phyloP scores from a whole-genome alignment of 2,797 vertebrate species.

The Lepus townsendii region DNA sequence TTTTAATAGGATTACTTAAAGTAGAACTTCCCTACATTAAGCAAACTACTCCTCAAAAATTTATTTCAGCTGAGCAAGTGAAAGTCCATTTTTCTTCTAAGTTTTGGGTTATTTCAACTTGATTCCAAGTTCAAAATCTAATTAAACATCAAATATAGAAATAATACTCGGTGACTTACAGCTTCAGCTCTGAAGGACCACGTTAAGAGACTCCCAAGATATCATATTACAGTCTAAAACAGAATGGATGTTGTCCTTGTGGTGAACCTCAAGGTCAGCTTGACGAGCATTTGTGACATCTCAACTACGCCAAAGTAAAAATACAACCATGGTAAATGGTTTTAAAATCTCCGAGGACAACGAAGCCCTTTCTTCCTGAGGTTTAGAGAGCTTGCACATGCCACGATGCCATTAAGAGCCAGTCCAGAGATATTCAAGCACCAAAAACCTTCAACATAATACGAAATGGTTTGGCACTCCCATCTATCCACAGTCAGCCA shows the following conservation, averaged over 20 bases:
- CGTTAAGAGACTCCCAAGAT: neutral
- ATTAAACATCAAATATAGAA: neutral
- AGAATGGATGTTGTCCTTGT: neutral
- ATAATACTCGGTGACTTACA: slow-evolving; percentile 37
- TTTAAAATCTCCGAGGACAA: neutral
- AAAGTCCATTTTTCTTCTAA: neutral
- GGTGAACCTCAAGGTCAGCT: neutral
- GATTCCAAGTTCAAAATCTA: slow-evolving; percentile 10
- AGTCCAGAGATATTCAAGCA: neutral
- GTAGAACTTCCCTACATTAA: neutral
- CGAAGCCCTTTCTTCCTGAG: neutral
- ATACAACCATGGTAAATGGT: slow-evolving; percentile 5
- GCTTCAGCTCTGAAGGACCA: neutral
- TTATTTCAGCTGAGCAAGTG: neutral
- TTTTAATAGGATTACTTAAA: neutral
- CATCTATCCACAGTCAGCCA: neutral
- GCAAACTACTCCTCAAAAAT: neutral
- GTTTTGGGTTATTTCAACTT: neutral
- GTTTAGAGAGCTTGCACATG: neutral
- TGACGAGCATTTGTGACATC: neutral
- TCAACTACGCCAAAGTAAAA: neutral
- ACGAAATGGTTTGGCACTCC: neutral
- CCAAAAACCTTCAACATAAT: neutral
- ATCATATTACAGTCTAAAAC: neutral
- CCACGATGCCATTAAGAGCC: neutral